Percentiles rank a stretch among this genome's conserved stretches.
These are phyloP conservation scores for Apodemia zela DNA, from an alignment of 2,888 invertebrate species.

Conservation along the genomic window DNA sequence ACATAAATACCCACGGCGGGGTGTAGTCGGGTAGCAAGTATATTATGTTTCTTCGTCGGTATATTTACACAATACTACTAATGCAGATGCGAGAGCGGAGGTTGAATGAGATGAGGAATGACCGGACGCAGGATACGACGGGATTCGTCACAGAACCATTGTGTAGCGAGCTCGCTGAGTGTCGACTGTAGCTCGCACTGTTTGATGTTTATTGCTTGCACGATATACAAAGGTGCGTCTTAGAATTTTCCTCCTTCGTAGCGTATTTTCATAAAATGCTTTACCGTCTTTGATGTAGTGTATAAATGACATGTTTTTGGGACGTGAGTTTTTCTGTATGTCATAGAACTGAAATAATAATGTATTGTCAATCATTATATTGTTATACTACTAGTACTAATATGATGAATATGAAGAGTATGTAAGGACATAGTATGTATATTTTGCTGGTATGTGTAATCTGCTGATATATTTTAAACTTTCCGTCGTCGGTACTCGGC, in stretches of 20 bases:
- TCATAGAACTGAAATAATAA: too few species aligned
- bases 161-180: conserved; percentile 24
- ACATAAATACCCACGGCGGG: neutral
- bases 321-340: neutral
- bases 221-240: conserved; percentile 2
- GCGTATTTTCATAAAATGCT: conserved; percentile 2
- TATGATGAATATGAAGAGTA: too few species aligned
- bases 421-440: too few species aligned
- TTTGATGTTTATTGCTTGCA: neutral
- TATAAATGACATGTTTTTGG: neutral
- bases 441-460: too few species aligned
- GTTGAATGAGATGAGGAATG: conserved; percentile 42
- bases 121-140: conserved; percentile 44
- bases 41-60: neutral
- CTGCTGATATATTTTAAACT: too few species aligned
- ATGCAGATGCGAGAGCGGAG: conserved; percentile 27
- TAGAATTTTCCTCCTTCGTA: neutral
- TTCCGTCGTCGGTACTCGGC: too few species aligned
- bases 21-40: neutral
- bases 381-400: too few species aligned
- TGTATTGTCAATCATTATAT: too few species aligned
- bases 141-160: conserved; percentile 47
- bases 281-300: neutral
- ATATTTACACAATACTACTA: conserved; percentile 9
- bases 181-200: conserved; percentile 13